phyloP scores from a whole-genome alignment of 1,140 invertebrate genomes.

The Drosophila trapezifrons region DNA sequence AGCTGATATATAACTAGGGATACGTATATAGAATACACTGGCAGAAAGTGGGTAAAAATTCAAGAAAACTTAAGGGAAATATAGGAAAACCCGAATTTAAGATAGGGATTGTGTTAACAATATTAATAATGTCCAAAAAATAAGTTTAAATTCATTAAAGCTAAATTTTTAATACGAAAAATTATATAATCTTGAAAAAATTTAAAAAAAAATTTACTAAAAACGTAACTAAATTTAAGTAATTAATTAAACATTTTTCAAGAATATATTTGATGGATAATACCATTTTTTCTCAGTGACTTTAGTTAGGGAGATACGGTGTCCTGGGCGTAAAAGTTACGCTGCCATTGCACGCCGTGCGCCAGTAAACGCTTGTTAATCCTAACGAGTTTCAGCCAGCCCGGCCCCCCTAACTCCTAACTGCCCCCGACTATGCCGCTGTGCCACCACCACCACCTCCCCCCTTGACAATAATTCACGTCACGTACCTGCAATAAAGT shows the following conservation, averaged over 20 bases:
- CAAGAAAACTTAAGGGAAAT: accelerated
- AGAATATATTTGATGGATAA: not conserved
- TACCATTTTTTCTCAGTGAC: not conserved
- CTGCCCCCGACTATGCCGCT: slow-evolving; percentile 4
- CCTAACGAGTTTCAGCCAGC: slow-evolving; percentile 74
- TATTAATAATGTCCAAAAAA: no score
- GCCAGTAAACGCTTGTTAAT: slow-evolving; percentile 82
- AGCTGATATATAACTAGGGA: slow-evolving; percentile 52
- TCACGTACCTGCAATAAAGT: slow-evolving; percentile 82
- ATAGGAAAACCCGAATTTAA: not conserved
- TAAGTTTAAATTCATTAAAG: not conserved
- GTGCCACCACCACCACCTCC: not conserved
- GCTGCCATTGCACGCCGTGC: slow-evolving; percentile 72
- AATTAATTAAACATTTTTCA: no score
- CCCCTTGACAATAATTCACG: slow-evolving; percentile 79
- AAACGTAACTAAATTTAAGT: not conserved
- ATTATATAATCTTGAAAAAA: no score
- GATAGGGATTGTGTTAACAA: no score
- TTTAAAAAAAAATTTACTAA: not conserved
- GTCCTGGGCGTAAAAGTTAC: slow-evolving; percentile 49
- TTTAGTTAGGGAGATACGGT: slow-evolving; percentile 9
- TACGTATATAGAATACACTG: slow-evolving; percentile 33
- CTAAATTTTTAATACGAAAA: not conserved
- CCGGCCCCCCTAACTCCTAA: not conserved
- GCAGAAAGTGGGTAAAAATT: not conserved